A percentile compares a stretch with the other conserved stretches of the same genome.
These are phyloP conservation scores for Pinna nobilis DNA, from an alignment of 1,140 invertebrate species.

Conservation along the genomic window DNA sequence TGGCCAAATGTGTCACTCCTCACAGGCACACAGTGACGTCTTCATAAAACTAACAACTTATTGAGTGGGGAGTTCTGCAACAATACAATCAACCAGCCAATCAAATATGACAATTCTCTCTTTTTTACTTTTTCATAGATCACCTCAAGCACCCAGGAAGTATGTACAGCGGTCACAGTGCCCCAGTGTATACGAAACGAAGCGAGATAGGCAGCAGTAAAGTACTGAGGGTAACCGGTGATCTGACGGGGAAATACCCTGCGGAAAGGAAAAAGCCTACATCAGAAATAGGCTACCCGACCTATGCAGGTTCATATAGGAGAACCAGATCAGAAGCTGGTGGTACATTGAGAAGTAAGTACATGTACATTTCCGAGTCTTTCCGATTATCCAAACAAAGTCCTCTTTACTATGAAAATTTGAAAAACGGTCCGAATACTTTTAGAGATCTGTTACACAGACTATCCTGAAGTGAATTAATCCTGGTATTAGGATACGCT, in stretches of 20 bases:
- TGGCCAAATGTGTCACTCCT: too few species aligned
- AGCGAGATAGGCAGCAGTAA: conserved; percentile 46
- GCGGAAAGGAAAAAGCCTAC: conserved; percentile 42
- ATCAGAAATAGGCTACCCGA: conserved; percentile 61
- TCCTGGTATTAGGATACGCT: too few species aligned
- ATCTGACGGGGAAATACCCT: conserved; percentile 64
- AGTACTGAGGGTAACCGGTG: conserved; percentile 63
- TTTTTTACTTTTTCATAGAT: conserved; percentile 38
- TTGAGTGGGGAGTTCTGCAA: too few species aligned
- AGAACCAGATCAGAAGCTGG: conserved; percentile 56
- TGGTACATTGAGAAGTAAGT: conserved; percentile 67
- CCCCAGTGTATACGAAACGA: conserved; percentile 57
- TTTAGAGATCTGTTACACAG: not conserved
- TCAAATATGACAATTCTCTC: not conserved
- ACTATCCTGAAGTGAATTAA: too few species aligned
- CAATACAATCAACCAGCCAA: too few species aligned
- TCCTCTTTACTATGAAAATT: too few species aligned
- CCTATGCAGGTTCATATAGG: conserved; percentile 44
- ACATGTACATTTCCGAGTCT: too few species aligned
- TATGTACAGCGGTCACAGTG: conserved; percentile 65
- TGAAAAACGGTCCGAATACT: not conserved
- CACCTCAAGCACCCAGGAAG: conserved; percentile 52
- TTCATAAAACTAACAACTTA: too few species aligned
- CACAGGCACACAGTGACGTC: too few species aligned
- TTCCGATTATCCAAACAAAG: too few species aligned